Conservation (phyloP, 2,797 vertebrate species). For the Kryptolebias ocellatus region DNA sequence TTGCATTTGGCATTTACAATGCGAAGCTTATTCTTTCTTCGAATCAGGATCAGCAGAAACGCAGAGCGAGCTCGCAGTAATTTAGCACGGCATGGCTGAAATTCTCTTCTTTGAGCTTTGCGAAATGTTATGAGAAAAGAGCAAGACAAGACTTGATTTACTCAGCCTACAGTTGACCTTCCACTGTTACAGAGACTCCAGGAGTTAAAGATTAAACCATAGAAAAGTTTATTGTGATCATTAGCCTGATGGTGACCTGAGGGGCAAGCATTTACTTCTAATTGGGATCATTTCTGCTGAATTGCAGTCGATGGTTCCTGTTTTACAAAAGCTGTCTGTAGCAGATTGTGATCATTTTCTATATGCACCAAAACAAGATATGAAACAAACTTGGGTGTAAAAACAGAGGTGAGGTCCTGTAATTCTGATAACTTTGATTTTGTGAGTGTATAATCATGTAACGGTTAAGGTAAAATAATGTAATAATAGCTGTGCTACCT, state of each 20-base stretch:
- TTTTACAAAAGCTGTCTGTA: conserved; percentile 8
- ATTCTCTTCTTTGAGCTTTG: background rate
- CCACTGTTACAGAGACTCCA: background rate
- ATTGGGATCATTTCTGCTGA: conserved; percentile 25
- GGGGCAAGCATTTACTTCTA: conserved; percentile 6
- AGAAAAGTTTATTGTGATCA: background rate
- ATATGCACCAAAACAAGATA: background rate
- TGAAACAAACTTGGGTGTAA: background rate
- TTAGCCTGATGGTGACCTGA: conserved; percentile 1
- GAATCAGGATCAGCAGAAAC: conserved; percentile 39
- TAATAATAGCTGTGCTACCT: too few relatives aligned
- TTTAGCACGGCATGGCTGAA: background rate
- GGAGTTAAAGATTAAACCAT: background rate
- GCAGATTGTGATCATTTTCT: background rate
- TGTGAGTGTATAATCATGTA: background rate
- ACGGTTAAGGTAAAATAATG: background rate
- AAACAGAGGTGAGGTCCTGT: background rate
- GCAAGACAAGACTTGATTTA: background rate
- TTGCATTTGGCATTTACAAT: conserved; percentile 55
- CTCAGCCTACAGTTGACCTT: background rate
- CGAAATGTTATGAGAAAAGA: background rate
- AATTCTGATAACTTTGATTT: too few relatives aligned
- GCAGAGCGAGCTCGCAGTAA: conserved; percentile 1
- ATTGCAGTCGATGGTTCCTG: conserved; percentile 16
- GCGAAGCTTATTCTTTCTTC: conserved; percentile 40